Conservation (phyloP, 2,113 vertebrate species). For the Aleadryas rufinucha region DNA sequence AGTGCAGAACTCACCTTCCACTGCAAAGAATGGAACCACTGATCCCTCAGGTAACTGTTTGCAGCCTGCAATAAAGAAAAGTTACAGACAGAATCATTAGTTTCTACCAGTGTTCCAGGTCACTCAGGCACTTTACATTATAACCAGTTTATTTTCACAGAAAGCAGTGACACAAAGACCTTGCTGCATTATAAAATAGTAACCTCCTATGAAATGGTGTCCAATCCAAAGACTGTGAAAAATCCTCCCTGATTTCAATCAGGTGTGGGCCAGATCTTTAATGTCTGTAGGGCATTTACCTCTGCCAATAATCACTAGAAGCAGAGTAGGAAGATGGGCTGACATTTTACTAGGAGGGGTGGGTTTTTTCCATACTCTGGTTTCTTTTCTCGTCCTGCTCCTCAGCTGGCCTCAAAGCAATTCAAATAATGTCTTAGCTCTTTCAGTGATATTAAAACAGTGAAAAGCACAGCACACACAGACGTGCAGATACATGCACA, state of each 20-base stretch:
- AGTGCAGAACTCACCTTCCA: conserved; percentile 88
- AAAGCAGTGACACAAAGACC: neutral
- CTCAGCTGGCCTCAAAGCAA: neutral
- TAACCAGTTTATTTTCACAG: neutral
- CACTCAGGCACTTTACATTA: neutral
- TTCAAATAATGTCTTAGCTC: neutral
- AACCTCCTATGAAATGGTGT: neutral
- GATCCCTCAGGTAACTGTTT: conserved; percentile 98
- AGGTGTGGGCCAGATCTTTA: neutral
- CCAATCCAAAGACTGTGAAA: neutral
- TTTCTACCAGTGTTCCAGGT: neutral
- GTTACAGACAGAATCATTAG: neutral
- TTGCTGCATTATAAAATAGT: neutral
- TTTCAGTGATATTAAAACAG: neutral
- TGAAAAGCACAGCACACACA: neutral
- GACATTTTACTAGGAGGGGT: neutral
- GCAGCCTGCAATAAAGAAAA: conserved; percentile 83
- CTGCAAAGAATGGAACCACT: conserved; percentile 99
- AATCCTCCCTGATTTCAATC: neutral
- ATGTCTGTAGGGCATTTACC: neutral
- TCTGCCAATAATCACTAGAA: neutral
- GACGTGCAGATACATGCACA: conserved; percentile 17
- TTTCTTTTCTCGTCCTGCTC: neutral
- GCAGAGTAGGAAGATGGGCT: neutral
- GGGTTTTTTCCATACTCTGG: neutral